Evolutionary conservation across 2,113 vertebrate species (phyloP).

Genomic region (Eulemur macaco): DNA sequence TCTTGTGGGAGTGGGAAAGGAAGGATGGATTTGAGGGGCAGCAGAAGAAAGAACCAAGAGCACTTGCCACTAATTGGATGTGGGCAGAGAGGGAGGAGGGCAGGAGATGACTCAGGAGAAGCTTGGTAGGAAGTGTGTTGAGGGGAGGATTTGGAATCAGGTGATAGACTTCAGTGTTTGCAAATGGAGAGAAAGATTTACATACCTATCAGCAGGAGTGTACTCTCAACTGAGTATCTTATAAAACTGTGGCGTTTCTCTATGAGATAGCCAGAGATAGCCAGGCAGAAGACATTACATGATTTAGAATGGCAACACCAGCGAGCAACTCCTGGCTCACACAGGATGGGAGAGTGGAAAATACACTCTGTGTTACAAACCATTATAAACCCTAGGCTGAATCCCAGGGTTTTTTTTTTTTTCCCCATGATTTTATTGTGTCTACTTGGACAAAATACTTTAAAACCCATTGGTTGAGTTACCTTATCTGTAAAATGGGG

Average conservation of each 20-base stretch:
- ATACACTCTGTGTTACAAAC: neutral
- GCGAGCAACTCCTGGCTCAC: neutral
- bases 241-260: neutral
- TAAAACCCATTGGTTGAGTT: neutral
- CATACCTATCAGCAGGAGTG: neutral
- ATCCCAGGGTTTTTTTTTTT: neutral
- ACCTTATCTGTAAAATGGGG: neutral
- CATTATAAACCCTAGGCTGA: neutral
- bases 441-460: neutral
- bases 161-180: neutral
- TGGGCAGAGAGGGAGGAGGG: neutral
- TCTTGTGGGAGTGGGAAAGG: neutral
- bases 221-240: constrained; percentile 21
- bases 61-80: neutral
- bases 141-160: neutral
- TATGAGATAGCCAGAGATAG: neutral
- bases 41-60: neutral
- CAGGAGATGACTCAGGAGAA: neutral
- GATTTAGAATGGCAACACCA: neutral
- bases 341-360: neutral
- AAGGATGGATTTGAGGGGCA: neutral
- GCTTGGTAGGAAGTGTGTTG: neutral
- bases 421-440: neutral
- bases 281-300: neutral
- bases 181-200: neutral